A percentile compares a stretch with the other conserved stretches of the same genome.
Conservation (phyloP, 2,113 vertebrate species). For the Hypocryptadius cinnamomeus region DNA sequence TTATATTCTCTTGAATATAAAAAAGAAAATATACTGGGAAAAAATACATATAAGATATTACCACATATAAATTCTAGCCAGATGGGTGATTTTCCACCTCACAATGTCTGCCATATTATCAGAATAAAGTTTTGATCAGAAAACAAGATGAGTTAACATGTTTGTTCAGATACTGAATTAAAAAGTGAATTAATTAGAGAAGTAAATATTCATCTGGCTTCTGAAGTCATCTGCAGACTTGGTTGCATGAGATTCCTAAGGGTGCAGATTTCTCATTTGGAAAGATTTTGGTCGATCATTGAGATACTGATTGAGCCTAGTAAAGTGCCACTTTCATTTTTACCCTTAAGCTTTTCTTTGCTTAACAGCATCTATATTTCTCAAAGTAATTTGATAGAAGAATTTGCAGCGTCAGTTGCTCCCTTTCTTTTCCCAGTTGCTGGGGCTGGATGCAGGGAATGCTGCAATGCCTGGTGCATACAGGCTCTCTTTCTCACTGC, state of each 20-base stretch:
- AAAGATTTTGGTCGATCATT: neutral
- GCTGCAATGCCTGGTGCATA: neutral
- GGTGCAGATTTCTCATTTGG: neutral
- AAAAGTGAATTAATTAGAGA: neutral
- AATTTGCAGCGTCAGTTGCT: neutral
- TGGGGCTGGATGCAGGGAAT: neutral
- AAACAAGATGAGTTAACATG: neutral
- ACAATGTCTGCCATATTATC: neutral
- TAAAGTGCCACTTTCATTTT: neutral
- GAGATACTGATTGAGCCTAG: neutral
- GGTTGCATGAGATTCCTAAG: neutral
- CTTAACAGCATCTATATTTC: neutral
- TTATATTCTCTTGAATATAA: slow-evolving; percentile 42
- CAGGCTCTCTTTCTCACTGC: neutral
- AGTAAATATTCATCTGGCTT: neutral
- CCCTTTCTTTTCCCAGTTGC: neutral
- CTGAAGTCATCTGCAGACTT: neutral
- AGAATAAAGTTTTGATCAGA: neutral
- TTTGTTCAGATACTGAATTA: slow-evolving; percentile 7
- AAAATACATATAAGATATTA: slow-evolving; percentile 8
- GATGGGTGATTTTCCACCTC: slow-evolving; percentile 17
- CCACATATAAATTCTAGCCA: slow-evolving; percentile 19
- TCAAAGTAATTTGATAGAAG: neutral
- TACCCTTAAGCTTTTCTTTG: neutral
- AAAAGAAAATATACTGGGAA: slow-evolving; percentile 13